Base-by-base conservation (phyloP, 2,797 vertebrate species). In the Pseudochaenichthys georgianus region DNA sequence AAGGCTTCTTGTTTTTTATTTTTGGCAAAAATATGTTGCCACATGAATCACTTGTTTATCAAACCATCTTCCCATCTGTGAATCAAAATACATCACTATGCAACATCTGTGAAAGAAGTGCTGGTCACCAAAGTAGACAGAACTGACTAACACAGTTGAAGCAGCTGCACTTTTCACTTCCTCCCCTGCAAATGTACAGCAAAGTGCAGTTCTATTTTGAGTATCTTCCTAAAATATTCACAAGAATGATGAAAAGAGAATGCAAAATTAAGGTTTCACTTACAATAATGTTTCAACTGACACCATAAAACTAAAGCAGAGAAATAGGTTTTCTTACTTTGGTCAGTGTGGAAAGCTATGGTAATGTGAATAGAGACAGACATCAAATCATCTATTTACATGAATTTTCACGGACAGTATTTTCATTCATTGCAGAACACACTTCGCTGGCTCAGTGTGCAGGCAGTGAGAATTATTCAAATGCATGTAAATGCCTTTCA, bases 201-300 rank as follows among this genome's bases (percentile, higher is more conserved):
- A 73, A 64, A 77, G 42, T 69, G 57, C 28, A 57, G 60, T 51
- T 89, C 86, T 91, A 90, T 92, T 92, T 90, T 77, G 10, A 89
- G 87, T 42, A 19, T 82, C 83, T 84, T 93, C 89, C 85, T 87
- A 66, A 88, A 83, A 90, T 45, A 61, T 70, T 74, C 42, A 63
- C 13, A 84, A 64, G 72, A 78, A 64, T 16, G 9, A 83, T 45
- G 13, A 73, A 78, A 54, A 46, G 15, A 78, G 1, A 67, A 76
- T 21, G 13, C 19, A 67, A 80, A 62, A 68, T 80, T 38, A 34
- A 48, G 17, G 6, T 62, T 43, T 62, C 43, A 63, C 0, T 28
- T 13, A 76, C 10, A 53, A 62, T 43, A 31, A 13, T 13, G 79
- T 64, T 86, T 76, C 28, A 45, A 80, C 10, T 34, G 16, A 62